Evolutionary conservation across 2,888 invertebrate genomes (phyloP), one percentile per base, ranked within the genome.

Genomic region (Aethes cnicana): DNA sequence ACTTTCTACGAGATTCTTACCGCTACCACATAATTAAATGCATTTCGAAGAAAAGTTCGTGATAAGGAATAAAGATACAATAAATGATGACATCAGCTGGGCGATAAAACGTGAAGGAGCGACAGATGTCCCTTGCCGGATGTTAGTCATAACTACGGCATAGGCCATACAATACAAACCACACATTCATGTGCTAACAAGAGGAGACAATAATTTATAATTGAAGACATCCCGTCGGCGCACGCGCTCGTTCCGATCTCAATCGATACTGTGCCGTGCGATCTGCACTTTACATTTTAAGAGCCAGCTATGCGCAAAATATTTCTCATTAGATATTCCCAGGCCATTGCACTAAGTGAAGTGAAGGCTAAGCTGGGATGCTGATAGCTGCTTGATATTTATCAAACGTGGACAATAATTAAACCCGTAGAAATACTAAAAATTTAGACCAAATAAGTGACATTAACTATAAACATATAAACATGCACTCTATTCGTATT

Each of bases 181-280:
- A 63, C 68, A 59, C 69, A 69, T 62, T 58, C 68, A 73, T 69
- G 79, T 77, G 81, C 78, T 72, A 82, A 84, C 77, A 74, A 64
- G 69, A 64, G 66, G 62, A 60, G 57, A 61, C 66, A 72, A 77
- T 74, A 78, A 77, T 80, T 74, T 79, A 72, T 81, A 85, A 88
- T 88, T 86, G 77, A 84, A 76, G 77, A 85, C 86, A 82, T 88
- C 87, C 88, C 77, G 84, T 83, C 80, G 66, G 55, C 61, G 54
- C 55, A 57, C 63, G 64, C 57, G 66, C 58, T 58, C 60, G 56
- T 59, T 66, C 63, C 59, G 60, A 67, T 50, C 47, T 57, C 55
- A 62, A 64, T 61, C 62, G 65, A 69, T 68, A 56, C 54, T 53
- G 56, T 53, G n/a, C n/a, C 28, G 30, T 52, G 42, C 32, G 50